These are phyloP conservation scores for Neosalanx taihuensis DNA, from an alignment of 2,797 vertebrate genomes.

Conservation along the genomic window DNA sequence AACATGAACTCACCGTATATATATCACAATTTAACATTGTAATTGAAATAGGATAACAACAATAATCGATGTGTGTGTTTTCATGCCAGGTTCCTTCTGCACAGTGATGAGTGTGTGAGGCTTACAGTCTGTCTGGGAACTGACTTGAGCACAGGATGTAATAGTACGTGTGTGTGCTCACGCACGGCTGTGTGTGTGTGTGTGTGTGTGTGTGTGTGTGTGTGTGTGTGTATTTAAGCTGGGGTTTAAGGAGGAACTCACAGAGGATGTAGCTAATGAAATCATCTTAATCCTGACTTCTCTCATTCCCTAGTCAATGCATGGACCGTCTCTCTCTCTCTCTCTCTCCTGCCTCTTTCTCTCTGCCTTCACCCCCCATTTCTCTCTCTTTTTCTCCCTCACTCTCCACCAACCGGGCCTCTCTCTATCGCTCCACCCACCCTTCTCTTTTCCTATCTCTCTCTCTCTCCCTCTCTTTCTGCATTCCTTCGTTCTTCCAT, in stretches of 20 bases:
- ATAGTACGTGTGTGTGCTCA: conserved; percentile 3
- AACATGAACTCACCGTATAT: too few species aligned
- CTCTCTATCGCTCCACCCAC: too few species aligned
- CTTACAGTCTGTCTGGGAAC: background rate
- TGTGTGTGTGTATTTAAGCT: conserved; percentile 40
- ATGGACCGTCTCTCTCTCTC: conserved; percentile 45
- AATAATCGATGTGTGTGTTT: background rate
- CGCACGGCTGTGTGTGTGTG: too few species aligned
- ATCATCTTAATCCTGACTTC: conserved; percentile 65
- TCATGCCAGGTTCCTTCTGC: background rate
- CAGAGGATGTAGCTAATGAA: conserved; percentile 67
- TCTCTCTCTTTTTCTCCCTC: conserved; percentile 6
- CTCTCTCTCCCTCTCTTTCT: conserved; percentile 24
- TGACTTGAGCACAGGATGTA: background rate
- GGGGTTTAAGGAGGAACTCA: conserved; percentile 61
- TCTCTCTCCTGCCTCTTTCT: too few species aligned
- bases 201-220: background rate
- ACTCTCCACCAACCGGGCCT: background rate
- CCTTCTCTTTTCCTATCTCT: background rate
- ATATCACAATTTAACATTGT: background rate
- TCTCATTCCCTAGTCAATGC: conserved; percentile 43
- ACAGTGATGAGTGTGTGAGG: background rate
- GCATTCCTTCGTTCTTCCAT: conserved; percentile 68
- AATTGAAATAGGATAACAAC: background rate
- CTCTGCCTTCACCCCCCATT: too few species aligned